Evolutionary conservation across 1,140 invertebrate species (phyloP).

Genomic region (Hydropsyche tenuis): DNA sequence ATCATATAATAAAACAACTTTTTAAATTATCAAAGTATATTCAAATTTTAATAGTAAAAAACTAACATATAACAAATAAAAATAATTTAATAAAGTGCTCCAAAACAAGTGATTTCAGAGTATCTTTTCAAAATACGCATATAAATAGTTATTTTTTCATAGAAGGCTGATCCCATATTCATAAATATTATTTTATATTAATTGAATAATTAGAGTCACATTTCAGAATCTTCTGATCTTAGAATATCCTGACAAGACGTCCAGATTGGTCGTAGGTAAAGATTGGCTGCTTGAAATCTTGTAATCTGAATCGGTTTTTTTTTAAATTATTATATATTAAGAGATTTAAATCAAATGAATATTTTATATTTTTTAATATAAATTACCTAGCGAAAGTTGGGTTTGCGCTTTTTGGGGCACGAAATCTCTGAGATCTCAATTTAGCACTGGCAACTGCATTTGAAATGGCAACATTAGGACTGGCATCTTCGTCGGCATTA

Average conservation of each 20-base stretch:
- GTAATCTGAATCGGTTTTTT: constrained; percentile 23
- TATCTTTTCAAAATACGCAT: not conserved
- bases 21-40: not conserved
- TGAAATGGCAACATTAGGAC: constrained; percentile 41
- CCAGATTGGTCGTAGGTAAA: constrained; percentile 48
- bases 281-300: constrained; percentile 43
- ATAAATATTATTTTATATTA: not conserved
- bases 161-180: not conserved
- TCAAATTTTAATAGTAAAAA: constrained; percentile 6
- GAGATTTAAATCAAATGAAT: not conserved
- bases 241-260: constrained; percentile 47
- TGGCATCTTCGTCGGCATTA: constrained; percentile 32
- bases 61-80: constrained; percentile 13
- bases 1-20: not conserved
- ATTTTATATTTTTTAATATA: constrained; percentile 3
- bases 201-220: not conserved
- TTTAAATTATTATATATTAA: constrained; percentile 6
- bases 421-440: constrained; percentile 30
- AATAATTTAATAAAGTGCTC: constrained; percentile 27
- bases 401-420: not conserved
- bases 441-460: constrained; percentile 44
- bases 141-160: not conserved
- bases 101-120: constrained; percentile 35
- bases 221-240: constrained; percentile 27
- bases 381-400: not conserved